Evolutionary conservation across 2,113 vertebrate species (phyloP).

Genomic region (Rousettus leschenaultii): DNA sequence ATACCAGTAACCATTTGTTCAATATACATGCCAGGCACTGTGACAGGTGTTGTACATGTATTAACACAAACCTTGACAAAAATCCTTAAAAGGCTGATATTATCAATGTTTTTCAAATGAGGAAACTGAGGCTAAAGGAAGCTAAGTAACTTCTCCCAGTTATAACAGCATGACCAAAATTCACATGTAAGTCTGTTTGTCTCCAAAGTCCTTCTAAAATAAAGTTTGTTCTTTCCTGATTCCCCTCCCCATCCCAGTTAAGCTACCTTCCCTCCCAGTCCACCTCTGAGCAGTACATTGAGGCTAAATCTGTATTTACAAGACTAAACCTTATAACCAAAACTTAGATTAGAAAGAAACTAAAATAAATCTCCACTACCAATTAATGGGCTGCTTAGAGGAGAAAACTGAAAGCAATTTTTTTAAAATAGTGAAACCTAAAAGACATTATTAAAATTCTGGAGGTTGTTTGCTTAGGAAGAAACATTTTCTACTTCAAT

Average conservation of each 20-base stretch:
- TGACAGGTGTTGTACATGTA: background rate
- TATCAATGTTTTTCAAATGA: conserved; percentile 16
- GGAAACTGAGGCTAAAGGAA: conserved; percentile 19
- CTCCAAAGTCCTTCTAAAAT: conserved; percentile 1
- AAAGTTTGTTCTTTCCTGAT: conserved; percentile 8
- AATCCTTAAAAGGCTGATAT: background rate
- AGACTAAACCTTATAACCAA: conserved; percentile 37
- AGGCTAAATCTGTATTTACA: conserved; percentile 10
- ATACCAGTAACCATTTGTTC: background rate
- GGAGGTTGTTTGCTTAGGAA: conserved; percentile 53
- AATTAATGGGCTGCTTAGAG: conserved; percentile 41
- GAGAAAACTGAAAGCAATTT: conserved; percentile 59
- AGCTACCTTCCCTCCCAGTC: background rate
- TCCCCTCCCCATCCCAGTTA: background rate
- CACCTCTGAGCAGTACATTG: background rate
- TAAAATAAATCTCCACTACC: conserved; percentile 51
- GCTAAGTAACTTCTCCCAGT: background rate
- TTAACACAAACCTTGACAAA: background rate
- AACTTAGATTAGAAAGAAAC: conserved; percentile 45
- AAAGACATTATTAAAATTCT: conserved; percentile 62
- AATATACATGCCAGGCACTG: background rate
- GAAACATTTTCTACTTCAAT: conserved; percentile 54
- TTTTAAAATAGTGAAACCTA: conserved; percentile 31
- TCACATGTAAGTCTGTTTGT: background rate
- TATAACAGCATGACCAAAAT: background rate